Evolutionary conservation across 2,888 invertebrate genomes (phyloP).

Genomic region (Lymantria dispar): DNA sequence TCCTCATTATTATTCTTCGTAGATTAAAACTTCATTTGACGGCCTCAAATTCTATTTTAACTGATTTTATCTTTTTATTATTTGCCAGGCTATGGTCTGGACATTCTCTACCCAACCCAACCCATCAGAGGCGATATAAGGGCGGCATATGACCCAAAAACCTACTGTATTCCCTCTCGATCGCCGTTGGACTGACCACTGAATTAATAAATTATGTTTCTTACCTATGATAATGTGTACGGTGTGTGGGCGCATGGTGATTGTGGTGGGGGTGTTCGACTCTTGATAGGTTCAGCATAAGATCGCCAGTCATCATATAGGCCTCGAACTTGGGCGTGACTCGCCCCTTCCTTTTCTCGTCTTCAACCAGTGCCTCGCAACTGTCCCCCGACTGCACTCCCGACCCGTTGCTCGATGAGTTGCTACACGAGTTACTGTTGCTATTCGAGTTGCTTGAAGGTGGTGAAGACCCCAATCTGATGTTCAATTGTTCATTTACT

Average conservation of each 20-base stretch:
- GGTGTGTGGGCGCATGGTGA: constrained; percentile 74
- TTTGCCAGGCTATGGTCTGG: too few species aligned
- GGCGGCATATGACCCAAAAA: too few species aligned
- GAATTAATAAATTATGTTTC: not conserved
- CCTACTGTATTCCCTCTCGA: too few species aligned
- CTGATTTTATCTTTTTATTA: too few species aligned
- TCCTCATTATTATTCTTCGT: too few species aligned
- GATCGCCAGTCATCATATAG: constrained; percentile 98
- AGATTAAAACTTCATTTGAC: too few species aligned
- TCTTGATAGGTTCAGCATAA: constrained; percentile 95
- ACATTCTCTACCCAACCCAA: too few species aligned
- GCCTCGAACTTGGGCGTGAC: constrained; percentile 89
- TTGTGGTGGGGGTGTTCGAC: constrained; percentile 86
- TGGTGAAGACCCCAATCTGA: constrained; percentile 60
- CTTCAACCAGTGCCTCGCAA: constrained; percentile 70
- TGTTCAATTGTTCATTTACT: constrained; percentile 17
- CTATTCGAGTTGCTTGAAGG: constrained; percentile 74
- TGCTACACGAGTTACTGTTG: constrained; percentile 68
- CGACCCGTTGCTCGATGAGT: constrained; percentile 73
- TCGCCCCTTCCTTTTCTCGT: constrained; percentile 61
- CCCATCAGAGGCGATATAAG: too few species aligned
- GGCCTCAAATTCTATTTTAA: too few species aligned
- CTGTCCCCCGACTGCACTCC: constrained; percentile 81
- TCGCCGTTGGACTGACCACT: too few species aligned
- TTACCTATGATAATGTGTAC: constrained; percentile 74